A percentile compares a stretch with the other conserved stretches of the same genome.
phyloP scores from a whole-genome alignment of 2,113 vertebrate species.

The Glareola pratincola region DNA sequence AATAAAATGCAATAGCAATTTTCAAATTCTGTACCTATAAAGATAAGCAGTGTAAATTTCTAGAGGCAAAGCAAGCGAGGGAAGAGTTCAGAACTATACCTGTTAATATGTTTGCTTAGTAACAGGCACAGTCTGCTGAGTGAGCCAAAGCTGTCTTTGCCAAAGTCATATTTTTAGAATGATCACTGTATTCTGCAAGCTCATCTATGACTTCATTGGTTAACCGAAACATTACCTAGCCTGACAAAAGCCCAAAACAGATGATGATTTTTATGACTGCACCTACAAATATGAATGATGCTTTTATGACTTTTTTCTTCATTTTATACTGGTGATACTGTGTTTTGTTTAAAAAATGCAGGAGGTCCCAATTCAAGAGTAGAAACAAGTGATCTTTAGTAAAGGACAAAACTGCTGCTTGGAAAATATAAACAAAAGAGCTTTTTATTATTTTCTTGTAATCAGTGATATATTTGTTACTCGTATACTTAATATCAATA shows the following conservation, averaged over 20 bases:
- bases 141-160: not conserved
- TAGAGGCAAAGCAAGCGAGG: not conserved
- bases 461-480: not conserved
- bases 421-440: not conserved
- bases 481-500: not conserved
- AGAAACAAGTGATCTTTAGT: not conserved
- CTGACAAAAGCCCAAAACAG: not conserved
- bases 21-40: not conserved
- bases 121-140: not conserved
- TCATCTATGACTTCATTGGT: not conserved
- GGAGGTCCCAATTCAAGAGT: not conserved
- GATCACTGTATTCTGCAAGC: not conserved
- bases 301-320: not conserved
- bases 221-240: not conserved
- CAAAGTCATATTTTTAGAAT: conserved; percentile 44
- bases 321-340: not conserved
- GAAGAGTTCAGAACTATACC: not conserved
- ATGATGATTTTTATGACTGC: not conserved
- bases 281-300: not conserved
- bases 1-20: not conserved
- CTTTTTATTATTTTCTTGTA: not conserved
- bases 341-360: not conserved
- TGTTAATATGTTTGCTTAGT: not conserved
- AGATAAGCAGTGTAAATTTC: not conserved
- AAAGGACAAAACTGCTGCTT: not conserved